These are phyloP conservation scores for Lepidotrigona ventralis DNA, from an alignment of 1,140 invertebrate genomes.

Conservation along the genomic window DNA sequence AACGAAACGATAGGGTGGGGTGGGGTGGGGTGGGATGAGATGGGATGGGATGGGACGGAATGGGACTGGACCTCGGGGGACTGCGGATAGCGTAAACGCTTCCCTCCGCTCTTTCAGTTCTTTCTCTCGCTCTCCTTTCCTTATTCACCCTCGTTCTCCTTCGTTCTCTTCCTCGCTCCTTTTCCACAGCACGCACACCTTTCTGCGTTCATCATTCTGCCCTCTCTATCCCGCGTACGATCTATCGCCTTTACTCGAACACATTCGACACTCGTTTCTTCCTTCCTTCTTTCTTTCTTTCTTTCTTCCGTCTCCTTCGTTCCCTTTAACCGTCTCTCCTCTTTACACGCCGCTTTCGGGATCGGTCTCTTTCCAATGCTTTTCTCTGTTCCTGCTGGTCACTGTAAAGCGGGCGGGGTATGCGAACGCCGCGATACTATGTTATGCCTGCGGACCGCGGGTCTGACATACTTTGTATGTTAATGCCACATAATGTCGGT, in stretches of 20 bases:
- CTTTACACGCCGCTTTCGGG: constrained; percentile 21
- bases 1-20: constrained; percentile 58
- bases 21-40: neutral
- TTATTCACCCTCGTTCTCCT: constrained; percentile 28
- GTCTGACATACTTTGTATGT: constrained; percentile 81
- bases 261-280: constrained; percentile 24
- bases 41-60: constrained; percentile 34
- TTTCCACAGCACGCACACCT: constrained; percentile 54
- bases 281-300: constrained; percentile 12
- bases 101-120: constrained; percentile 29
- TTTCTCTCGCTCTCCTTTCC: constrained; percentile 50
- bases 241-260: constrained; percentile 29
- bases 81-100: constrained; percentile 68
- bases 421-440: constrained; percentile 75
- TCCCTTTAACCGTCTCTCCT: constrained; percentile 18
- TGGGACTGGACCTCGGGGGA: constrained; percentile 60
- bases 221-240: constrained; percentile 28
- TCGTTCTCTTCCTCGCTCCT: constrained; percentile 25
- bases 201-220: constrained; percentile 53
- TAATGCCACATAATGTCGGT: constrained; percentile 80
- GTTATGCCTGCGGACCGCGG: constrained; percentile 76
- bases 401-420: constrained; percentile 63
- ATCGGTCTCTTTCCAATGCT: constrained; percentile 41
- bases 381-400: constrained; percentile 30
- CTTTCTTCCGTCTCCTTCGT: constrained; percentile 9